Conservation (phyloP, 2,797 vertebrate species). For the Trematomus bernacchii region DNA sequence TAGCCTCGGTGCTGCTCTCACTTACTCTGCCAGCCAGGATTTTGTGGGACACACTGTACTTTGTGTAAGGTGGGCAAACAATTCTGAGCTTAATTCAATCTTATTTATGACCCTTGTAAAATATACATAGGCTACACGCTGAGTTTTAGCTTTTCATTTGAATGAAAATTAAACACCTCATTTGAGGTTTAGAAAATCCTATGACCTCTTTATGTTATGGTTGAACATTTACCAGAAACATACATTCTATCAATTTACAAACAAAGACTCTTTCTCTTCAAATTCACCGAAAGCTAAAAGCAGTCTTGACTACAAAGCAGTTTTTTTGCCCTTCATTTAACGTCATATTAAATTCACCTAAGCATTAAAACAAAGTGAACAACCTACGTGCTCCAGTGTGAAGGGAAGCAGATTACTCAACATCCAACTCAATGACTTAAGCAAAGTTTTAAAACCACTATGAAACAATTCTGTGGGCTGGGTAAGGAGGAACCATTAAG, state of each 20-base stretch:
- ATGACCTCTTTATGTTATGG: neutral
- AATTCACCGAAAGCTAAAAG: neutral
- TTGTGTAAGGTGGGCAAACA: slow-evolving; percentile 30
- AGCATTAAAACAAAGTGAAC: slow-evolving; percentile 41
- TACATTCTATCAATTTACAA: neutral
- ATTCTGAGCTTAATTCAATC: slow-evolving; percentile 41
- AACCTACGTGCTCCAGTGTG: slow-evolving; percentile 18
- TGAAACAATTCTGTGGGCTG: slow-evolving; percentile 80
- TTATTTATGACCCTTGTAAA: slow-evolving; percentile 53
- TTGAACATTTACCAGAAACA: slow-evolving; percentile 12
- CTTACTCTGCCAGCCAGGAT: slow-evolving; percentile 45
- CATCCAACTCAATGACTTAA: slow-evolving; percentile 76
- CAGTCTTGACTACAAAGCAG: neutral
- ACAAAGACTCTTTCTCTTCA: neutral
- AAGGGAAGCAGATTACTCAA: slow-evolving; percentile 72
- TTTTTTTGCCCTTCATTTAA: slow-evolving; percentile 9
- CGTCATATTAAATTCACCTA: slow-evolving; percentile 12
- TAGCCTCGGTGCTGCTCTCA: slow-evolving; percentile 57
- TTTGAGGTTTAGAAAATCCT: slow-evolving; percentile 4
- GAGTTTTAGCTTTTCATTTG: slow-evolving; percentile 29
- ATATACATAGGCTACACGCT: slow-evolving; percentile 25
- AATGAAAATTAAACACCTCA: slow-evolving; percentile 1
- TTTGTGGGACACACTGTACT: slow-evolving; percentile 35
- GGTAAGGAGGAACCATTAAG: slow-evolving; percentile 81
- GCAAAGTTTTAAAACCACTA: slow-evolving; percentile 77